Evolutionary conservation across 2,888 invertebrate species (phyloP), one percentile per base, ranked within the genome.

Genomic region (Tricholauxania praeusta): DNA sequence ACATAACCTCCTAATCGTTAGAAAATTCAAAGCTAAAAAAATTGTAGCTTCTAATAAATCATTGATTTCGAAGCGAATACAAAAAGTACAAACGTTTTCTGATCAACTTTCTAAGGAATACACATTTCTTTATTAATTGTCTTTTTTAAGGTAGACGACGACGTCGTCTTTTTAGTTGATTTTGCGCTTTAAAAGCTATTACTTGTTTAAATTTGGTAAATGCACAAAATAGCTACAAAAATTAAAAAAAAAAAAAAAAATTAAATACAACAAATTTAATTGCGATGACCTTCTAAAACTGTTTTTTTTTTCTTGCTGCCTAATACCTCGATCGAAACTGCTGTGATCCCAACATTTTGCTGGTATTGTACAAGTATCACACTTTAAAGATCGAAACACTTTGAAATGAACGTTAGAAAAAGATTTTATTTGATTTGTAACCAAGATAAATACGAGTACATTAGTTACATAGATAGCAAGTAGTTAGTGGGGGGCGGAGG

Each of bases 121-220:
- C 52, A 28, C 32, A 66, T 53, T 53, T 32, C 48, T 49, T 22
- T 64, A 55, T 12, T 17, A 12, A 6, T 64, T 66, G 17, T 28
- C 51, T 49, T 19, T 12, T 66, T 22, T 4, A 22, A 52, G 5
- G 22, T 52, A n/a, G 12, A 17, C 19, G 52, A 14, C 32, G 12
- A 15, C 17, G 48, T 28, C 32, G 51, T 79, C 75, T 78, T 75
- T 77, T 80, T 82, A 82, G 82, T 81, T 80, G 82, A 81, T 77
- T 81, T 81, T 70, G 75, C 71, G 75, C 77, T 74, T 80, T 78
- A 79, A 80, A 82, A 78, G 76, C 77, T 79, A 79, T 80, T 79
- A 79, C 78, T 76, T 75, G 79, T 71, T 75, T 76, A 39, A 8
- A 79, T 77, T 76, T 78, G 77, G 72, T 65, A 78, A 66, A 67